Conservation (phyloP, 2,888 invertebrate genomes). For the Scaeva pyrastri region DNA sequence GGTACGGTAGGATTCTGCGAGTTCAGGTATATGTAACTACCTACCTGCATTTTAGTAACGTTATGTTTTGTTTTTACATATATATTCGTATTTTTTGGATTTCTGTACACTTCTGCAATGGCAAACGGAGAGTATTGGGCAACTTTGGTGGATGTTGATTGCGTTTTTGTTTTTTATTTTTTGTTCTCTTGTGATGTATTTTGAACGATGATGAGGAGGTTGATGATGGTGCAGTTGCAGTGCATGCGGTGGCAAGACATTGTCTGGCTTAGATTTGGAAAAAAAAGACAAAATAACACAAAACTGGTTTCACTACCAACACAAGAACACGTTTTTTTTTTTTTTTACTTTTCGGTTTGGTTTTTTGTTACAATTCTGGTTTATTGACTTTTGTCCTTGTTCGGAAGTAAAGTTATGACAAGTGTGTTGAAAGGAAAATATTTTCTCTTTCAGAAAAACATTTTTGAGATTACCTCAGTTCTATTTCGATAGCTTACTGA, state of each 20-base stretch:
- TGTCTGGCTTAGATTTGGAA: constrained; percentile 67
- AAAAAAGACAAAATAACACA: constrained; percentile 32
- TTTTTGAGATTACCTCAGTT: constrained; percentile 20
- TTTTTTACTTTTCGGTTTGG: constrained; percentile 1
- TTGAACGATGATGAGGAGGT: constrained; percentile 27
- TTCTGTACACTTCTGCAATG: constrained; percentile 59
- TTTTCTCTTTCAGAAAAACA: constrained; percentile 20
- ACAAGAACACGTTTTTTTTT: constrained; percentile 35
- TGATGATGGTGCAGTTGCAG: constrained; percentile 13
- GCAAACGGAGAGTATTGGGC: constrained; percentile 61
- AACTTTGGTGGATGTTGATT: constrained; percentile 54
- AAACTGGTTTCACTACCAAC: constrained; percentile 64
- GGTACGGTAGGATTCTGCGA: background rate
- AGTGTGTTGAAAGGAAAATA: constrained; percentile 67
- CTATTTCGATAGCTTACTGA: background rate
- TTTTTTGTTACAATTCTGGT: constrained; percentile 37
- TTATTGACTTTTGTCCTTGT: constrained; percentile 72
- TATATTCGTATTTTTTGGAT: constrained; percentile 19
- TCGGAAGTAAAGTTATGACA: constrained; percentile 72
- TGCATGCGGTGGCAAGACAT: constrained; percentile 61
- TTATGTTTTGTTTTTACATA: constrained; percentile 30
- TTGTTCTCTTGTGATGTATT: constrained; percentile 21
- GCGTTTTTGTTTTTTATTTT: constrained; percentile 38
- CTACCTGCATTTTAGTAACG: background rate
- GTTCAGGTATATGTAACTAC: background rate